A percentile compares a stretch with the other conserved stretches of the same genome.
Conservation (phyloP, 2,797 vertebrate genomes). For the Dicrostonyx torquatus region DNA sequence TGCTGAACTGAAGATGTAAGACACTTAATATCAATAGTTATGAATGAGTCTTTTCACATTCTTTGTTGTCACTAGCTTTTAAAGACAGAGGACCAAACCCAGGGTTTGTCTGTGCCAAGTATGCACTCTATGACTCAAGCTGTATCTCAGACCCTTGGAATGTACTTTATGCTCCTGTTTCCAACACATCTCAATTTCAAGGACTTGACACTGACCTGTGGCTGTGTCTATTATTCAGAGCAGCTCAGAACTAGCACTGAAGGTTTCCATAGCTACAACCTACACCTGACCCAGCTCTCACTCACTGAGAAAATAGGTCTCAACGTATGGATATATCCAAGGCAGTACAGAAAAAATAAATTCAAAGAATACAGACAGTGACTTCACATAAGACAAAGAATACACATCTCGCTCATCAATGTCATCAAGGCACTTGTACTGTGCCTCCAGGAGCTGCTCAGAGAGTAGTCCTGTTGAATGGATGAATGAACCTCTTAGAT, state of each 20-base stretch:
- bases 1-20: neutral
- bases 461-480: neutral
- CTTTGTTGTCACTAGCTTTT: neutral
- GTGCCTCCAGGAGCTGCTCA: neutral
- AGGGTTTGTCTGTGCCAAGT: no score
- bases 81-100: neutral
- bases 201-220: neutral
- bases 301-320: neutral
- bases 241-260: neutral
- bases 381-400: neutral
- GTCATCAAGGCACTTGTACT: neutral
- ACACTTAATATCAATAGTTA: neutral
- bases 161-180: neutral
- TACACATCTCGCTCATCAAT: neutral
- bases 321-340: neutral
- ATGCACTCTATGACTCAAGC: neutral
- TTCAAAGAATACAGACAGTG: neutral
- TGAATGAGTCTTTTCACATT: neutral
- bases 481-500: neutral
- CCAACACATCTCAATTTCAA: neutral
- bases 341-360: neutral
- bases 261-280: neutral
- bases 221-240: neutral
- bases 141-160: neutral
- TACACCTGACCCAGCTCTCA: neutral